Evolutionary conservation across 2,113 vertebrate genomes (phyloP), one percentile per base, ranked within the genome.

Genomic region (Spea multiplicata): DNA sequence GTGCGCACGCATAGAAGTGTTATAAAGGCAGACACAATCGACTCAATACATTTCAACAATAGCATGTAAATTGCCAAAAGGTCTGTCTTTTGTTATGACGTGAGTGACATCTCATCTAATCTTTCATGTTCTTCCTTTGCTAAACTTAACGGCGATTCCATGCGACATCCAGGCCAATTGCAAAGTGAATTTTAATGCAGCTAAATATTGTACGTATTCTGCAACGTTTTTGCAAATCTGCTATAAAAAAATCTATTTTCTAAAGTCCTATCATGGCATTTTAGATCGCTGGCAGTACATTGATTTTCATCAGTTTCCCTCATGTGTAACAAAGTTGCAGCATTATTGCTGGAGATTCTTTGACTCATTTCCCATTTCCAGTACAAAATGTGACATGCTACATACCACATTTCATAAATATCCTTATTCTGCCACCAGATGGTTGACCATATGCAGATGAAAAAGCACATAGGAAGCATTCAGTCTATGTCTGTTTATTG

Each of bases 81-180:
- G 73, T 73, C 12, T 49, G 71, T 80, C 77, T 73, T 73, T 64
- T 80, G 59, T 55, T 80, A 17, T 59, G 70, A 80, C 71, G 48
- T 80, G 77, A 80, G 14, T 80, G 77, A 80, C 70, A 73, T 59
- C 71, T 67, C 17, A 50, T 80, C 71, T 80, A 80, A 73, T 80
- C 71, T 73, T 67, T 67, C 70, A 59, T 3, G 66, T 80, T 45
- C 6, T n/a, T 48, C 50, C 70, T 59, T 64, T 78, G 76, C 50
- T 71, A 49, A 73, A 66, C 14, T 4, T 30, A 73, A 73, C 14
- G 50, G 71, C 14, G 50, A 80, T 49, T 45, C 44, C n/a, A 45
- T 12, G 71, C 73, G 77, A 80, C 64, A 80, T 80, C 73, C 77
- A 73, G 50, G 16, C 3, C 8, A 44, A 55, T 16, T 4, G 12